Evolutionary conservation across 2,113 vertebrate species (phyloP).

Genomic region (Junco hyemalis): DNA sequence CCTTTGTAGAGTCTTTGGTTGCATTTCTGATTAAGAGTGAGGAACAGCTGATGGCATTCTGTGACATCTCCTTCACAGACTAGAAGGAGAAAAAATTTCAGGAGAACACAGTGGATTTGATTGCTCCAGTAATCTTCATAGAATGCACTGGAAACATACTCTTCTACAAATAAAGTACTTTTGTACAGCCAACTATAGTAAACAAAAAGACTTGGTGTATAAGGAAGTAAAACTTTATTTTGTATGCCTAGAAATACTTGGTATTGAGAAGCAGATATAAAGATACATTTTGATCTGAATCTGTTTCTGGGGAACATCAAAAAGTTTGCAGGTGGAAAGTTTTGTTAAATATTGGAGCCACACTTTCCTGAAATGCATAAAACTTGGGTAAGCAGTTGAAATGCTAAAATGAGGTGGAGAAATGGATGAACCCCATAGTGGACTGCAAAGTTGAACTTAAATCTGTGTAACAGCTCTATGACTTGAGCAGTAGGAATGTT

Average conservation of each 20-base stretch:
- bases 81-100: neutral
- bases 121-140: neutral
- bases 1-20: neutral
- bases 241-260: neutral
- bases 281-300: neutral
- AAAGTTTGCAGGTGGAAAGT: neutral
- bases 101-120: neutral
- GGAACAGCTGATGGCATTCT: neutral
- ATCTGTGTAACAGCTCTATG: neutral
- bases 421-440: neutral
- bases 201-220: neutral
- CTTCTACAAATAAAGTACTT: neutral
- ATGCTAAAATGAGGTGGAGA: neutral
- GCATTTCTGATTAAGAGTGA: neutral
- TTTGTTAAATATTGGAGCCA: neutral
- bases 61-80: neutral
- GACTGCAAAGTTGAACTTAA: neutral
- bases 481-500: neutral
- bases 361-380: neutral
- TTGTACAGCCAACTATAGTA: neutral
- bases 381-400: neutral
- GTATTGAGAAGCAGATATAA: neutral
- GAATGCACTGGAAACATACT: neutral
- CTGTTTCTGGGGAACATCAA: neutral
- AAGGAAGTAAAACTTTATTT: neutral